Conservation (phyloP, 2,113 vertebrate genomes). For the Elaphurus davidianus region DNA sequence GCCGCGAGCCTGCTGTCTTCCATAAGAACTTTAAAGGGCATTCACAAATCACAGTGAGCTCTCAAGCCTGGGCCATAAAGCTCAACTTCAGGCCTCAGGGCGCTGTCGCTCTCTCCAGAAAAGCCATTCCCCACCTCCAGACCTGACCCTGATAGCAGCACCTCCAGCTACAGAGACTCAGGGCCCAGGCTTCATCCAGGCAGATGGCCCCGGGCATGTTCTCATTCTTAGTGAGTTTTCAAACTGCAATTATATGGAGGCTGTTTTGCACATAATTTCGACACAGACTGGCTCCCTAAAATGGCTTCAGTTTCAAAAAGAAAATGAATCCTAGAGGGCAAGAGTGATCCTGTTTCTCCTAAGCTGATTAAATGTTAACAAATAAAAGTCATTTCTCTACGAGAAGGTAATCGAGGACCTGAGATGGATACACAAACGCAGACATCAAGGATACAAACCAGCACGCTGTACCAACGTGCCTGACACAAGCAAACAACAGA, state of each 20-base stretch:
- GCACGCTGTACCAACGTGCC: neutral
- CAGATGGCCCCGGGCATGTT: rapidly evolving
- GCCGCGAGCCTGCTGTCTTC: neutral
- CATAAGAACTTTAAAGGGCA: neutral
- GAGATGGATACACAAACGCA: rapidly evolving
- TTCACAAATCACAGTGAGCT: rapidly evolving
- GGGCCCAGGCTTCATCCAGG: neutral
- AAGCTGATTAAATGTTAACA: neutral
- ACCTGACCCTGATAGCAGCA: neutral
- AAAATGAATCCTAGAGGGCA: neutral
- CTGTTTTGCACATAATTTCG: neutral
- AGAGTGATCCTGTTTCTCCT: neutral
- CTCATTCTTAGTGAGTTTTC: neutral
- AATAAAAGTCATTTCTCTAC: neutral
- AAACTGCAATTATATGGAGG: neutral
- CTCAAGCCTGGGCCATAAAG: neutral
- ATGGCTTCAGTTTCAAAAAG: neutral
- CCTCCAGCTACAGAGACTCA: neutral
- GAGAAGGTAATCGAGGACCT: neutral
- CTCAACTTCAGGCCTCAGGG: neutral
- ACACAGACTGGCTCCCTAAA: neutral
- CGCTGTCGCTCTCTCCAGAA: neutral
- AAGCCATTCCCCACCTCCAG: too few species aligned
- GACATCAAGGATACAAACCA: neutral
- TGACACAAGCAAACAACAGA: neutral